These are phyloP conservation scores for Cataglyphis rosenhaueri DNA, from an alignment of 2,888 invertebrate species.

Conservation along the genomic window DNA sequence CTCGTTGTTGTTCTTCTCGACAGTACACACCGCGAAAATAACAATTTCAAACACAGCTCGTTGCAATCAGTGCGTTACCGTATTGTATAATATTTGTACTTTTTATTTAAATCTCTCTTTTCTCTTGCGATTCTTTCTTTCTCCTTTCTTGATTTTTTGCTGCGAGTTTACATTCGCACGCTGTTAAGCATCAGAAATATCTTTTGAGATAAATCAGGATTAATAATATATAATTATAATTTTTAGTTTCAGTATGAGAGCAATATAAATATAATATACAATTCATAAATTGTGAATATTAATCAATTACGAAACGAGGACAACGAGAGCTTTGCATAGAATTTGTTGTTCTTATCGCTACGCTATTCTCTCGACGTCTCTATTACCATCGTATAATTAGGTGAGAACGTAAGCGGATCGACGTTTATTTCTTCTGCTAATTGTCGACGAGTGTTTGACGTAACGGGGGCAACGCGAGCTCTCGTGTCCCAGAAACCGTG, in stretches of 20 bases:
- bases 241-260: background rate
- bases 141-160: background rate
- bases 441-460: slow-evolving; percentile 81
- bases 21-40: slow-evolving; percentile 13
- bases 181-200: background rate
- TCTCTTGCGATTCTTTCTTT: background rate
- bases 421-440: slow-evolving; percentile 81
- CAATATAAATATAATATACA: background rate
- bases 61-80: slow-evolving; percentile 10
- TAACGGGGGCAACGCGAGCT: slow-evolving; percentile 76
- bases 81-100: background rate
- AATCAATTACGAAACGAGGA: background rate
- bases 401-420: slow-evolving; percentile 75
- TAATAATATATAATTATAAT: background rate
- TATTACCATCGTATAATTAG: slow-evolving; percentile 67
- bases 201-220: background rate
- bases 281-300: background rate
- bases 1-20: slow-evolving; percentile 20
- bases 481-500: slow-evolving; percentile 75
- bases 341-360: slow-evolving; percentile 14
- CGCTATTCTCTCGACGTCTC: slow-evolving; percentile 53
- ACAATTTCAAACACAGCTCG: background rate
- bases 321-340: background rate
- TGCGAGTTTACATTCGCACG: background rate
- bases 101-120: slow-evolving; percentile 6